Conservation (phyloP, 2,797 vertebrate species). For the Echeneis naucrates region DNA sequence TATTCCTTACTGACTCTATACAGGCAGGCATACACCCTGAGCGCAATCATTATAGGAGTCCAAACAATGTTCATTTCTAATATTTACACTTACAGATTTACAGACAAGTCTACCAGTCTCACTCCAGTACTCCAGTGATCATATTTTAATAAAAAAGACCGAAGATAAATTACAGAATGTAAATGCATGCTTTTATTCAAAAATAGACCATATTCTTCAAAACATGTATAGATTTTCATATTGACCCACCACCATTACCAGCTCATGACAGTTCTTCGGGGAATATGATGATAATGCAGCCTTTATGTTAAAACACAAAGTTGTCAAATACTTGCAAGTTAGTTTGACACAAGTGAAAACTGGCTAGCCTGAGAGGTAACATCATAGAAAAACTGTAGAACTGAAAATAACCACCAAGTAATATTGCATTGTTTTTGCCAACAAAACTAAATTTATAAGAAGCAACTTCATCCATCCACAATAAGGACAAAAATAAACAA, state of each 20-base stretch:
- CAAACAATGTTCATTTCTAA: background rate
- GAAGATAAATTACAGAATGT: background rate
- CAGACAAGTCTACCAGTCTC: background rate
- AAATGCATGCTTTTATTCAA: conserved; percentile 35
- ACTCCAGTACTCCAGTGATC: background rate
- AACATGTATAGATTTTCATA: conserved; percentile 22
- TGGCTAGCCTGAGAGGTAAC: background rate
- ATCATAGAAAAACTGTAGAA: background rate
- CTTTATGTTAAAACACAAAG: conserved; percentile 8
- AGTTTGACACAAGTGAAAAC: conserved; percentile 9
- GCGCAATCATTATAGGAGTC: too few relatives aligned
- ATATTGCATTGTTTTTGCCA: conserved; percentile 61
- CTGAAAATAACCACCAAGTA: conserved; percentile 13
- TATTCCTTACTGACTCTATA: background rate
- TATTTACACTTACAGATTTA: background rate
- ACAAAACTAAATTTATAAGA: background rate
- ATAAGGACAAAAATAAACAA: conserved; percentile 7
- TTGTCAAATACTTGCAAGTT: background rate
- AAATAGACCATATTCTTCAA: conserved; percentile 15
- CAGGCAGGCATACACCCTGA: background rate
- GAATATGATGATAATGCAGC: background rate
- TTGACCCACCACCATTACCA: conserved; percentile 20
- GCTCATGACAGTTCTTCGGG: conserved; percentile 9
- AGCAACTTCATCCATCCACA: conserved; percentile 39
- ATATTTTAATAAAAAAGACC: background rate